Percentiles rank a stretch among this genome's conserved stretches.
Evolutionary conservation across 2,113 vertebrate species (phyloP).

Genomic region (Empidonax alnorum): DNA sequence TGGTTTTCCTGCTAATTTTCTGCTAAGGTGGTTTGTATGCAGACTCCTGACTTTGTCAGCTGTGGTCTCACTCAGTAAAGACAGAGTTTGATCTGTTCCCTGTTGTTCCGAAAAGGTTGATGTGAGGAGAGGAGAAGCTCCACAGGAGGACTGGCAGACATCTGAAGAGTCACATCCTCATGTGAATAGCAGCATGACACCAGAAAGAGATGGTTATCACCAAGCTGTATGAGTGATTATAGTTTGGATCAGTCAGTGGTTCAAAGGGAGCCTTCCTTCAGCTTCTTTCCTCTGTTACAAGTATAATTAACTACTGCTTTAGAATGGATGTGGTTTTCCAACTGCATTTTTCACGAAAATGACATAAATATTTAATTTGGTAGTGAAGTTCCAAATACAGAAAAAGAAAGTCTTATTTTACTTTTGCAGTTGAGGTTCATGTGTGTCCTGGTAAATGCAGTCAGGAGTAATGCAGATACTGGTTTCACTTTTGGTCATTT

Average conservation of each 20-base stretch:
- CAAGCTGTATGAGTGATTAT: neutral
- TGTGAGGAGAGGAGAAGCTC: neutral
- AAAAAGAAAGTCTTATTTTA: neutral
- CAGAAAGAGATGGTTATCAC: slow-evolving; percentile 40
- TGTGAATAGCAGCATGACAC: slow-evolving; percentile 27
- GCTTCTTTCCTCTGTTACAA: neutral
- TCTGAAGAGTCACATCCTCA: slow-evolving; percentile 38
- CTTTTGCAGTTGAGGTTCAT: neutral
- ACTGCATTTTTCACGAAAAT: neutral
- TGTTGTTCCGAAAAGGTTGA: neutral
- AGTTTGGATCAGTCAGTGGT: neutral
- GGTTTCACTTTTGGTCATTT: neutral
- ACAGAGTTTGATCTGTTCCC: neutral
- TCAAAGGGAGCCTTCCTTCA: slow-evolving; percentile 31
- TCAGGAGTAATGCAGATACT: neutral
- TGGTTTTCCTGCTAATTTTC: neutral
- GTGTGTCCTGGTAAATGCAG: neutral
- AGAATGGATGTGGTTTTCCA: neutral
- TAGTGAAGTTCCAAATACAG: neutral
- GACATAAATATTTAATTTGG: neutral
- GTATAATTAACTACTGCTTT: neutral
- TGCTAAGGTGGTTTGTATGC: neutral
- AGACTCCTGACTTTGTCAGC: neutral
- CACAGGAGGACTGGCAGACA: neutral
- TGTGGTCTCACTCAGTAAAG: neutral